Percentiles rank a stretch among this genome's conserved stretches.
phyloP scores from a whole-genome alignment of 2,888 invertebrate genomes.

The Macrosiphum euphorbiae region DNA sequence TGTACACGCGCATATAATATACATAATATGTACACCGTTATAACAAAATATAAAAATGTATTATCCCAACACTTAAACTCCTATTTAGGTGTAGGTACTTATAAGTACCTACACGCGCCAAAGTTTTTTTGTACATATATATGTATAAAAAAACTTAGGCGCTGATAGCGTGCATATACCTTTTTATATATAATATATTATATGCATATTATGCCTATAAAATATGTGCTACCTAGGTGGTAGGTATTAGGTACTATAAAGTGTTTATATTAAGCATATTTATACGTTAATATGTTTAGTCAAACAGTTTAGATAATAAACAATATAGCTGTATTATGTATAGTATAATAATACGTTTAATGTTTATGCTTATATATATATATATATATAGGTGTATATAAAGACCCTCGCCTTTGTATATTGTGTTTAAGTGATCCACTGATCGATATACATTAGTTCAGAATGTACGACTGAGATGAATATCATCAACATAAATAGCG shows the following conservation, averaged over 20 bases:
- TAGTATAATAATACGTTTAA: too few relatives aligned
- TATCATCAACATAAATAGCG: background rate
- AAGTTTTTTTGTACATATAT: too few relatives aligned
- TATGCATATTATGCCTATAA: too few relatives aligned
- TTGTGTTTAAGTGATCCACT: background rate
- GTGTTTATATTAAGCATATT: background rate
- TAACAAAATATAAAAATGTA: background rate
- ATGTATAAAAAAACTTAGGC: too few relatives aligned
- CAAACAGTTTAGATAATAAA: background rate
- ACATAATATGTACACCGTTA: background rate
- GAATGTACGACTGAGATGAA: too few relatives aligned
- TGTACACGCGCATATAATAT: background rate
- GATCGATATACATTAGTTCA: background rate
- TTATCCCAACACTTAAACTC: background rate
- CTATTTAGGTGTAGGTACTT: too few relatives aligned
- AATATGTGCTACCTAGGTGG: too few relatives aligned
- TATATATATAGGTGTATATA: background rate
- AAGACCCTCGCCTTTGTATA: background rate
- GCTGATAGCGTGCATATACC: too few relatives aligned
- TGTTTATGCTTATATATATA: background rate
- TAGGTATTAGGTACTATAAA: too few relatives aligned
- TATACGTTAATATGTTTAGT: background rate
- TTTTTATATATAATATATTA: too few relatives aligned
- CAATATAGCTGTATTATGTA: too few relatives aligned
- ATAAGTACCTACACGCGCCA: too few relatives aligned